phyloP scores from a whole-genome alignment of 2,888 invertebrate species.

The Colletes collaris region DNA sequence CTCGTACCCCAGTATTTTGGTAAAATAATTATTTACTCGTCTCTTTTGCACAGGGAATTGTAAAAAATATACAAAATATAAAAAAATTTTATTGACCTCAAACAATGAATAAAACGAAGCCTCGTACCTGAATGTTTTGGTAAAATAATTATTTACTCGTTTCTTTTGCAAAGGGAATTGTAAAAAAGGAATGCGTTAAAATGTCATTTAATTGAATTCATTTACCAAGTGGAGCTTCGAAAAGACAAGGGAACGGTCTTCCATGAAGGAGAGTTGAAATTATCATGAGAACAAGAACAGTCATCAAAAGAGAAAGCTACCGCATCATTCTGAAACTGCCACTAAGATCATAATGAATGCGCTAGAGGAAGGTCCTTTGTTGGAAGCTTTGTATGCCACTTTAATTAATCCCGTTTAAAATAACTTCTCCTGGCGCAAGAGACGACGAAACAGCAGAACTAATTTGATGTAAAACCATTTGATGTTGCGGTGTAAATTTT shows the following conservation, averaged over 20 bases:
- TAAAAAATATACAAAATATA: too few relatives aligned
- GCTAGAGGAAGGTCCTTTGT: slow-evolving; percentile 37
- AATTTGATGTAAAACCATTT: not conserved
- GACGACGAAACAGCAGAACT: not conserved
- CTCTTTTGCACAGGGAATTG: too few relatives aligned
- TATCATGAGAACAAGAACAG: slow-evolving; percentile 22
- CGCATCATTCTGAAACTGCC: slow-evolving; percentile 41
- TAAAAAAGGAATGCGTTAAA: too few relatives aligned
- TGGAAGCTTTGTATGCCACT: slow-evolving; percentile 28
- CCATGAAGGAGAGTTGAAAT: slow-evolving; percentile 28
- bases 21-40: too few relatives aligned
- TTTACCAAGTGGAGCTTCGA: slow-evolving; percentile 20
- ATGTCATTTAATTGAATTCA: slow-evolving; percentile 21
- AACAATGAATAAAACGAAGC: too few relatives aligned
- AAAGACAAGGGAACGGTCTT: slow-evolving; percentile 22
- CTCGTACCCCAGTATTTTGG: too few relatives aligned
- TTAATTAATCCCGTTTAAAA: slow-evolving; percentile 52
- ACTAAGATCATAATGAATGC: slow-evolving; percentile 35
- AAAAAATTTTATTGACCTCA: too few relatives aligned
- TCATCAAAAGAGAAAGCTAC: slow-evolving; percentile 28
- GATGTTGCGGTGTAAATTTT: not conserved
- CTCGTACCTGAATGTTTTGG: too few relatives aligned
- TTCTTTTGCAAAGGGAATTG: too few relatives aligned
- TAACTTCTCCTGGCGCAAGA: slow-evolving; percentile 19
- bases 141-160: too few relatives aligned